Base-by-base conservation (phyloP, 2,113 vertebrate genomes). In the Phocoena phocoena region DNA sequence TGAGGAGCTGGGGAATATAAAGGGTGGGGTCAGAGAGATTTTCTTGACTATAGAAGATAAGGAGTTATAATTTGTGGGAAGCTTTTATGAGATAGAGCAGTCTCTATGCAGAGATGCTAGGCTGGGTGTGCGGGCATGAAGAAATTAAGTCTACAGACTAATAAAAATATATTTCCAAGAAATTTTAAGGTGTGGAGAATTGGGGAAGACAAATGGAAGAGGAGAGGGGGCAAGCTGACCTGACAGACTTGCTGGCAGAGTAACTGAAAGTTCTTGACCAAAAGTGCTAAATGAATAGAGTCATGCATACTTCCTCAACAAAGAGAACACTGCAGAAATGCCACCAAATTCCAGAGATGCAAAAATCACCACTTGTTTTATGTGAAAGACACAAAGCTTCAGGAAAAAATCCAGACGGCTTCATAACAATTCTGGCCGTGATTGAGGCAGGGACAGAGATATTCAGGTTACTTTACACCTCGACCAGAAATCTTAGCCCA, bases 31-130 rank as follows among this genome's bases (percentile, higher is more conserved):
- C 88, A 88, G 63, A 60, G 58, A 77, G 71, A 94, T 90, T 95
- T 96, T 94, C 77, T 85, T 96, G 63, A 96, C 36, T 83, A 97
- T n/a, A 62, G 80, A 95, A 73, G 81, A 93, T 94, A 97, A 94
- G 67, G 41, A 93, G 38, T 25, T 88, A 50, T 17, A 93, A 77
- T 15, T 65, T 58, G 31, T 88, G 65, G 85, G 82, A 94, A 80
- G 81, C 33, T 93, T 93, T 95, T 93, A 85, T 85, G 86, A 94
- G 53, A 36, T 0, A 85, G 63, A 60, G 21, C 26, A 41, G 23
- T 80, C 58, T 95, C 81, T 76, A 18, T 25, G 47, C n/a, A 89
- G 26, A 94, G 60, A 87, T 47, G 53, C 44, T 65, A 70, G 36
- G 60, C 31, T 84, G n/a, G 23, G 38, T 85, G 8, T 97, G 71